Conservation (phyloP, 2,888 invertebrate genomes). For the Pristionchus arcanus region DNA sequence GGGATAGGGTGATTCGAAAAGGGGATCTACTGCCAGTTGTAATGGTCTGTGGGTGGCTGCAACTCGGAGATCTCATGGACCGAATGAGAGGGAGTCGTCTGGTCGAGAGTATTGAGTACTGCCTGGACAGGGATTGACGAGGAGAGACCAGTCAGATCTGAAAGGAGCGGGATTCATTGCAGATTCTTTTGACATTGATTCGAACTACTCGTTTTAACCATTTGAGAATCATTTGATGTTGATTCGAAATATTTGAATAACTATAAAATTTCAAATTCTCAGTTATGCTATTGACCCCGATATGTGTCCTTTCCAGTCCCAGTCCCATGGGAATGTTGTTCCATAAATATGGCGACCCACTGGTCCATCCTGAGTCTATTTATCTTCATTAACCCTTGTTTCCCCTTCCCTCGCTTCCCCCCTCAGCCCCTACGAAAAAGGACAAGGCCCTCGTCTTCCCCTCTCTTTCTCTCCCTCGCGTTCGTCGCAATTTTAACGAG, state of each 20-base stretch:
- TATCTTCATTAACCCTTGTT: constrained; percentile 39
- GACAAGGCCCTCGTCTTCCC: neutral
- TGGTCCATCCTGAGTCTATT: constrained; percentile 17
- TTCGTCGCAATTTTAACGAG: constrained; percentile 38
- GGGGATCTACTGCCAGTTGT: constrained; percentile 38
- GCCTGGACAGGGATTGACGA: constrained; percentile 69
- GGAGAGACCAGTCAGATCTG: constrained; percentile 61
- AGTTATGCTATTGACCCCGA: neutral
- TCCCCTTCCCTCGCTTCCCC: neutral
- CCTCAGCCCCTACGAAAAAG: constrained; percentile 31
- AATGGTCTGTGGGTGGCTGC: constrained; percentile 44
- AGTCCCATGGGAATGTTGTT: neutral
- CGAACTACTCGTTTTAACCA: too few species aligned
- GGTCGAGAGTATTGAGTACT: constrained; percentile 67
- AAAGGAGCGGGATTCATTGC: constrained; percentile 44
- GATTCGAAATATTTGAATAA: too few species aligned
- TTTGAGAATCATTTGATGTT: too few species aligned
- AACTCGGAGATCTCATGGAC: constrained; percentile 54
- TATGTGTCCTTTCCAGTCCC: neutral
- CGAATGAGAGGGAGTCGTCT: constrained; percentile 39
- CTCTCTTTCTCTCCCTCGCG: neutral
- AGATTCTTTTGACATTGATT: too few species aligned
- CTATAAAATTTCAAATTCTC: neutral
- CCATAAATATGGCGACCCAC: neutral
- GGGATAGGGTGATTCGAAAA: neutral